Conservation (phyloP, 2,797 vertebrate species). For the Arvicola amphibius region DNA sequence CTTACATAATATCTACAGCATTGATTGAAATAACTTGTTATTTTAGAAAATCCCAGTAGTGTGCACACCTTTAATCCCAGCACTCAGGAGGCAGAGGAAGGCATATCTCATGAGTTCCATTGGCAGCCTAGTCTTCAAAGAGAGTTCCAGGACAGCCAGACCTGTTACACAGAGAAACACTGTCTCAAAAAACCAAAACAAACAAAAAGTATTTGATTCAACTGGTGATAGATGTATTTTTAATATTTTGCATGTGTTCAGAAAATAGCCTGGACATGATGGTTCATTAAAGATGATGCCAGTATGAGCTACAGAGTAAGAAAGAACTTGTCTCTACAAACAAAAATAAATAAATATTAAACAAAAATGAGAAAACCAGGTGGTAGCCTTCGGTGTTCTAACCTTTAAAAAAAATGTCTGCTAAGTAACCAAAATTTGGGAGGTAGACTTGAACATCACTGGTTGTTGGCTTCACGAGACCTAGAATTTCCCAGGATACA, state of each 20-base stretch:
- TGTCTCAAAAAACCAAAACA: background rate
- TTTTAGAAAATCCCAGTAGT: background rate
- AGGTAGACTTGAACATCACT: background rate
- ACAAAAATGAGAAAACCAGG: background rate
- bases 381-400: background rate
- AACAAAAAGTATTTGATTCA: background rate
- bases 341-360: background rate
- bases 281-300: background rate
- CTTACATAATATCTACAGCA: constrained; percentile 2
- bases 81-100: background rate
- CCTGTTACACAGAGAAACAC: background rate
- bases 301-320: background rate
- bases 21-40: background rate
- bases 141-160: background rate
- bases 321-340: background rate
- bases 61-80: background rate
- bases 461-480: too few relatives aligned
- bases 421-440: background rate
- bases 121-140: background rate
- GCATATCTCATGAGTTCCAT: background rate
- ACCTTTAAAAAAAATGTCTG: background rate
- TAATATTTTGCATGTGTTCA: background rate
- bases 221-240: background rate
- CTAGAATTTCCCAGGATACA: background rate
- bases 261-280: background rate